Evolutionary conservation across 2,797 vertebrate species (phyloP), one percentile per base, ranked within the genome.

Genomic region (Lepilemur ruficaudatus): DNA sequence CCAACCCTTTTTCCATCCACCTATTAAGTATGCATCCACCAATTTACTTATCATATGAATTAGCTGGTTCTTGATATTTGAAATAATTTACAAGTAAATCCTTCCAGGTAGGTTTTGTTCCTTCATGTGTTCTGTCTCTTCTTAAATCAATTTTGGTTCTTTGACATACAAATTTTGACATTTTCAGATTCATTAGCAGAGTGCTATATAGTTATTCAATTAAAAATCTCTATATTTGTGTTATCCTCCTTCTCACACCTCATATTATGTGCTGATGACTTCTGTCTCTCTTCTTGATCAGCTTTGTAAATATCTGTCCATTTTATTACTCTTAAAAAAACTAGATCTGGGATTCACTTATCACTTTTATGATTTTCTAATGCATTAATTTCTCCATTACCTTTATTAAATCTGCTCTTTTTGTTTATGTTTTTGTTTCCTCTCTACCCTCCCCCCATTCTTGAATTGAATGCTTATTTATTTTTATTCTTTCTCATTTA

Each of bases 181-280:
- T 92, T 80, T 96, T 90, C 72, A 84, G 70, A 95, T 43, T 83
- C 22, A 73, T 90, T 72, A 92, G 50, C 41, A 59, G 63, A 83
- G 57, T 78, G 22, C 80, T 52, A 43, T 7, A 87, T 46, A 86
- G 7, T 85, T 82, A 93, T 65, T 59, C 55, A 38, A 52, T 55
- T 59, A 85, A 41, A 50, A 57, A 48, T 35, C 13, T 88, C 30
- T 30, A 8, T 43, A 55, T 76, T 72, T 87, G 28, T 52, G 15
- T 91, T 69, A 76, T 35, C 6, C 4, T 6, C 20, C 86, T 84
- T 61, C 52, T 72, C 73, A 55, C 61, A 73, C 30, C 11, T 72
- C 5, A 15, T 18, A 1, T 52, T 92, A 70, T 35, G 5, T 59
- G 13, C 73, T 79, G 59, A 83, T 85, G 69, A 94, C 7, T 83